Evolutionary conservation across 2,797 vertebrate genomes (phyloP).

Genomic region (Melanotaenia maccullochi): DNA sequence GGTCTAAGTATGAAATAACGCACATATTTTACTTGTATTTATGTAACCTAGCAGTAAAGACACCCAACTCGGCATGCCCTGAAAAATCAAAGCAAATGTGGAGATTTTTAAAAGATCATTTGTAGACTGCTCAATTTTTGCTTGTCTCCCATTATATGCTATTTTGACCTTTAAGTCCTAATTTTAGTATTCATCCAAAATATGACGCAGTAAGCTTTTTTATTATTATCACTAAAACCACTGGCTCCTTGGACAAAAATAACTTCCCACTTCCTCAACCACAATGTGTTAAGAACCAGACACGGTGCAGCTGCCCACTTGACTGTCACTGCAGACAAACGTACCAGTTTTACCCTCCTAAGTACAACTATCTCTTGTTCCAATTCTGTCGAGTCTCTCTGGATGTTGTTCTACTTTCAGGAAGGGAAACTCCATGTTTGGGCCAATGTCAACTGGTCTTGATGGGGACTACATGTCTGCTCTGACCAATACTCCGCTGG

Average conservation of each 20-base stretch:
- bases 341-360: conserved; percentile 30
- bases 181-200: conserved; percentile 32
- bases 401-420: conserved; percentile 48
- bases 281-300: conserved; percentile 41
- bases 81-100: background rate
- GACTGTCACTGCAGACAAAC: conserved; percentile 41
- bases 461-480: conserved; percentile 46
- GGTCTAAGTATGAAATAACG: background rate
- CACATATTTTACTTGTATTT: background rate
- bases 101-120: background rate
- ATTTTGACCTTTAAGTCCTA: conserved; percentile 6
- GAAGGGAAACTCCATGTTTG: conserved; percentile 63
- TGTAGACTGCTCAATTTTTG: background rate
- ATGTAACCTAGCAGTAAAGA: background rate
- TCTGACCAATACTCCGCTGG: conserved; percentile 51
- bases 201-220: conserved; percentile 24
- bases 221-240: conserved; percentile 59
- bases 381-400: conserved; percentile 43
- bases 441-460: conserved; percentile 71
- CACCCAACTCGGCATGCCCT: background rate
- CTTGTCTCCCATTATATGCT: background rate
- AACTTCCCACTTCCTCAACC: conserved; percentile 68
- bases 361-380: conserved; percentile 56
- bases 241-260: conserved; percentile 58
- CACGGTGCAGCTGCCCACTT: conserved; percentile 41